Conservation (phyloP, 2,888 invertebrate genomes). For the Lepidocyrtinus sp. region DNA sequence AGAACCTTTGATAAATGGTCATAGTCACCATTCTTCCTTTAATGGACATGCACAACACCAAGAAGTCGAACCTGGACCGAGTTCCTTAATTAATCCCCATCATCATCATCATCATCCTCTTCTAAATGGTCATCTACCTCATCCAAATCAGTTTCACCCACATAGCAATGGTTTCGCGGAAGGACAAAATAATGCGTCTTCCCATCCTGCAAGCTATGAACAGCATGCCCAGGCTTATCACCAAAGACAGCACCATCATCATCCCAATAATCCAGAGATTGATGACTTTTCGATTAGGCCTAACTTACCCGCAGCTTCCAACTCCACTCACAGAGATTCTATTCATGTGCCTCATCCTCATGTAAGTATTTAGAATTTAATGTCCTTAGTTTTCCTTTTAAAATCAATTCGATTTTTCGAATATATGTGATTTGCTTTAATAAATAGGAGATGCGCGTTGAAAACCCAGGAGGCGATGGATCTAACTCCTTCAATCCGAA, state of each 20-base stretch:
- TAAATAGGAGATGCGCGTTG: too few relatives aligned
- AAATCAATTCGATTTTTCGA: too few relatives aligned
- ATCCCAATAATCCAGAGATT: not conserved
- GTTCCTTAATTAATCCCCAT: not conserved
- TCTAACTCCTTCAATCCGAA: not conserved
- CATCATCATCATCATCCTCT: constrained; percentile 23
- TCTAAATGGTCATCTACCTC: constrained; percentile 28
- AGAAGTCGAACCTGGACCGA: constrained; percentile 5
- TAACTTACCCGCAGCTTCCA: too few relatives aligned
- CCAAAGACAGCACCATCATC: not conserved
- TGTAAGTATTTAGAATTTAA: constrained; percentile 1
- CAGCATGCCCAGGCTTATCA: not conserved
- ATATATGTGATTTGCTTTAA: too few relatives aligned
- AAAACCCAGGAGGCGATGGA: too few relatives aligned
- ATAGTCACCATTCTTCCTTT: too few relatives aligned
- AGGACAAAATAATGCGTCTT: not conserved
- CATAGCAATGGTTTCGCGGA: too few relatives aligned
- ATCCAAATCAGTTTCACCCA: not conserved
- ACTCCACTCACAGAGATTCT: not conserved
- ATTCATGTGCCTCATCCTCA: too few relatives aligned
- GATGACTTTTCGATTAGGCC: too few relatives aligned
- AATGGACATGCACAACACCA: too few relatives aligned
- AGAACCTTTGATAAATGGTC: constrained; percentile 57
- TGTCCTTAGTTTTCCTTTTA: too few relatives aligned
- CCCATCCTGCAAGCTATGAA: not conserved